Evolutionary conservation across 2,797 vertebrate genomes (phyloP).

Genomic region (Loriculus beryllinus): DNA sequence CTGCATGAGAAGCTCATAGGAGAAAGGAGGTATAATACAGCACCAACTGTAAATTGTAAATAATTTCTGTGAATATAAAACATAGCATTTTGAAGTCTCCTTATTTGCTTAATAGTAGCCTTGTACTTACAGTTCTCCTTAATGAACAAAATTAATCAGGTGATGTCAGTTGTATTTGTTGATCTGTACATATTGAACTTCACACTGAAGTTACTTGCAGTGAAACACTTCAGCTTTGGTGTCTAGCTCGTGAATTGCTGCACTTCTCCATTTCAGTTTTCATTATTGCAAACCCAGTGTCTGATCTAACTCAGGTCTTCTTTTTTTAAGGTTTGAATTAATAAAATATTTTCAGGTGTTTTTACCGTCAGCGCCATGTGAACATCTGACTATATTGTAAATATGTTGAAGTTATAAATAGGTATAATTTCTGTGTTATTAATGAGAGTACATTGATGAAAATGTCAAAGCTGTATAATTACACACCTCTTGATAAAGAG

Average conservation of each 20-base stretch:
- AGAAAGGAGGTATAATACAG: not conserved
- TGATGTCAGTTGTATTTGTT: not conserved
- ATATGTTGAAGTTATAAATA: slow-evolving; percentile 58
- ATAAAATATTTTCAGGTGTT: slow-evolving; percentile 11
- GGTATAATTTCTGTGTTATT: slow-evolving; percentile 54
- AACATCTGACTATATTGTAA: slow-evolving; percentile 41
- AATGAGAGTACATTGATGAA: slow-evolving; percentile 53
- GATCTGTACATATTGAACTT: not conserved
- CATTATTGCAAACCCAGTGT: not conserved
- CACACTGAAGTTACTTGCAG: rapidly evolving
- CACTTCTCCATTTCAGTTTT: not conserved
- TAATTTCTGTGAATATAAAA: not conserved
- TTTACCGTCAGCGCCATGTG: not conserved
- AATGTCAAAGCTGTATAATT: slow-evolving; percentile 65
- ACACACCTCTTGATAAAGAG: slow-evolving; percentile 11
- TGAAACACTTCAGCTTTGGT: not conserved
- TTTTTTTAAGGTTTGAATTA: not conserved
- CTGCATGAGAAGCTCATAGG: not conserved
- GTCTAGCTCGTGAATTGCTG: not conserved
- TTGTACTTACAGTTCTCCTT: not conserved
- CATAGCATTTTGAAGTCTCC: not conserved
- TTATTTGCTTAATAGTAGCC: not conserved
- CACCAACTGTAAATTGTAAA: not conserved
- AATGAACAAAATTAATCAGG: not conserved
- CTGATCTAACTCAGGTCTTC: not conserved